Percentiles rank a stretch among this genome's conserved stretches.
Evolutionary conservation across 2,113 vertebrate genomes (phyloP).

Genomic region (Monarcha castaneiventris): DNA sequence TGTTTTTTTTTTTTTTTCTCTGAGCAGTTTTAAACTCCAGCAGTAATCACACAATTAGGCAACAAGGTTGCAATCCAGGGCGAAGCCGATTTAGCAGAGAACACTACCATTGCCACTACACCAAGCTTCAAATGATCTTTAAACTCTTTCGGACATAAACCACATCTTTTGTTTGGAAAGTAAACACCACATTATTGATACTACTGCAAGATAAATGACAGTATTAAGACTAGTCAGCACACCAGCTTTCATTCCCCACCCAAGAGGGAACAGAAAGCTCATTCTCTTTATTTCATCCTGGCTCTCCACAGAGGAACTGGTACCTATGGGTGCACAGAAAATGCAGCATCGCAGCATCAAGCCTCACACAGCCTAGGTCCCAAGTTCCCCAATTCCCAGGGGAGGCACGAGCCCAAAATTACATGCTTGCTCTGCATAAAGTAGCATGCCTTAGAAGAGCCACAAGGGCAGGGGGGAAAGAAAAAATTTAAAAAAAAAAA

Average conservation of each 20-base stretch:
- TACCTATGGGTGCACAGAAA: not conserved
- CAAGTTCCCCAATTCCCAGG: not conserved
- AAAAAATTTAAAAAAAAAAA: too few relatives aligned
- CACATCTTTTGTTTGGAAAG: not conserved
- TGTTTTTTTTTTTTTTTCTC: not conserved
- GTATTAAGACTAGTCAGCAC: not conserved
- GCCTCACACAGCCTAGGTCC: not conserved
- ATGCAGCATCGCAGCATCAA: not conserved
- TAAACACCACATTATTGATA: not conserved
- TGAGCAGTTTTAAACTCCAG: not conserved
- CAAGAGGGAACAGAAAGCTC: not conserved
- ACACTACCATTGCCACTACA: not conserved
- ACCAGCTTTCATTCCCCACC: not conserved
- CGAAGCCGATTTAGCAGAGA: accelerated
- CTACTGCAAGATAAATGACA: not conserved
- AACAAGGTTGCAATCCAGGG: not conserved
- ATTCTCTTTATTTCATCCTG: not conserved
- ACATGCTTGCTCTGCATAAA: not conserved
- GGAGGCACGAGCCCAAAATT: not conserved
- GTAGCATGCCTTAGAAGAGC: not conserved
- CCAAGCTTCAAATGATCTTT: not conserved
- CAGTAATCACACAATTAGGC: not conserved
- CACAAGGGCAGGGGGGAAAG: accelerated
- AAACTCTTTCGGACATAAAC: not conserved
- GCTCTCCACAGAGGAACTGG: not conserved